Percentiles rank a stretch among this genome's conserved stretches.
These are phyloP conservation scores for Troilus luridus DNA, from an alignment of 2,888 invertebrate genomes.

Conservation along the genomic window DNA sequence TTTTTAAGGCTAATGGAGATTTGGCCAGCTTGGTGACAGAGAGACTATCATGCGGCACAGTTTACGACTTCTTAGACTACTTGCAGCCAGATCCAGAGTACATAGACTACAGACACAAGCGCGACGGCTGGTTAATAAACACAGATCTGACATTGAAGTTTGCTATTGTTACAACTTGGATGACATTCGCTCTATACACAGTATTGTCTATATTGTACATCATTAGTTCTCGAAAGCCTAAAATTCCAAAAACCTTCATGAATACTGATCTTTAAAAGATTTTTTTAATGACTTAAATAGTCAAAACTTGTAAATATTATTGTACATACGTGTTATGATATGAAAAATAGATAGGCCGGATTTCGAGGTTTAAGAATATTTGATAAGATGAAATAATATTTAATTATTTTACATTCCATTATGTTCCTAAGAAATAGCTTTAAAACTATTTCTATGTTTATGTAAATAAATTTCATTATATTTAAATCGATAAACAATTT, in stretches of 20 bases:
- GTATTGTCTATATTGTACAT: constrained; percentile 60
- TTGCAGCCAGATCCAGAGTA: constrained; percentile 76
- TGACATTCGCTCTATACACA: constrained; percentile 67
- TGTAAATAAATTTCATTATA: neutral
- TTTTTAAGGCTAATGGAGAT: constrained; percentile 72
- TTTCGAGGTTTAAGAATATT: neutral
- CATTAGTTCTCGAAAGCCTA: constrained; percentile 60
- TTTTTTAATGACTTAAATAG: neutral
- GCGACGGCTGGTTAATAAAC: constrained; percentile 76
- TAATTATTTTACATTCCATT: neutral
- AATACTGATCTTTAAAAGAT: constrained; percentile 52
- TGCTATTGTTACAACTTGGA: constrained; percentile 77
- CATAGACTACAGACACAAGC: constrained; percentile 62
- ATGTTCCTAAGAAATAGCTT: constrained; percentile 27
- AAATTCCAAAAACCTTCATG: constrained; percentile 32
- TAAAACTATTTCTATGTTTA: constrained; percentile 30
- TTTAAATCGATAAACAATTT: neutral
- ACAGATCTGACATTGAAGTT: constrained; percentile 79
- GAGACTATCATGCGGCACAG: constrained; percentile 80
- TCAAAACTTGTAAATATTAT: constrained; percentile 1
- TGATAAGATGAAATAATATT: neutral
- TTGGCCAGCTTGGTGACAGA: constrained; percentile 74
- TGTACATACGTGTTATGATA: neutral
- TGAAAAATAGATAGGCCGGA: neutral
- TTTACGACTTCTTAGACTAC: constrained; percentile 89